A percentile compares a stretch with the other conserved stretches of the same genome.
These are phyloP conservation scores for Yponomeuta evonymella DNA, from an alignment of 2,888 invertebrate genomes.

Conservation along the genomic window DNA sequence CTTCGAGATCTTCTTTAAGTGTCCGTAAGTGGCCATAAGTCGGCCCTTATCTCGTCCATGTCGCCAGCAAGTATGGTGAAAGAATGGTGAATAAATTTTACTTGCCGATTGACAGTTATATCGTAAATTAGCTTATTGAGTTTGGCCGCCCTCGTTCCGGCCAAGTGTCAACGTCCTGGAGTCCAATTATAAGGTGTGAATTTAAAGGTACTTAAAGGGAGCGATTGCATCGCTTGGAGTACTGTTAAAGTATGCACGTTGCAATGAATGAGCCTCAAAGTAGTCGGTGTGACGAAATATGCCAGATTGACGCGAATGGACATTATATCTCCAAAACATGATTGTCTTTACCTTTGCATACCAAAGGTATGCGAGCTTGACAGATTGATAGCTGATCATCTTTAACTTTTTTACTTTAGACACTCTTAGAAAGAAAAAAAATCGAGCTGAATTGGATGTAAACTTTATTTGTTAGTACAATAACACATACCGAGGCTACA, in stretches of 20 bases:
- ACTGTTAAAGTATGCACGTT: neutral
- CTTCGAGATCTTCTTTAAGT: slow-evolving; percentile 28
- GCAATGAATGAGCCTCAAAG: no score
- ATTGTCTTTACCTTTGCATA: no score
- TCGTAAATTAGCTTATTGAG: slow-evolving; percentile 17
- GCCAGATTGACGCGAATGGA: no score
- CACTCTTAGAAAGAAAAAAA: no score
- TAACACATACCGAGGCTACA: no score
- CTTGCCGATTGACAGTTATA: slow-evolving; percentile 22
- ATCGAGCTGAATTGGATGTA: no score
- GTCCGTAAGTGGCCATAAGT: slow-evolving; percentile 40
- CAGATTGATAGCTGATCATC: no score
- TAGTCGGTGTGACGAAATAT: no score
- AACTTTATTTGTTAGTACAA: no score
- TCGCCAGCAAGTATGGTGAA: slow-evolving; percentile 24
- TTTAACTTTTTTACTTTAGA: no score
- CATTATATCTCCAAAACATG: no score
- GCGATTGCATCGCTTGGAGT: neutral
- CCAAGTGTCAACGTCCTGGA: neutral
- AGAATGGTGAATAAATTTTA: slow-evolving; percentile 30
- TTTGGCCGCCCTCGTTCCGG: neutral
- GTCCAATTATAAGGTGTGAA: neutral
- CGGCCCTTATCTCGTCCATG: slow-evolving; percentile 37
- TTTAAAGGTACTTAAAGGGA: neutral
- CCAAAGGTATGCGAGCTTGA: no score